Base-by-base conservation (phyloP, 2,888 invertebrate species). In the Torymus texanus region DNA sequence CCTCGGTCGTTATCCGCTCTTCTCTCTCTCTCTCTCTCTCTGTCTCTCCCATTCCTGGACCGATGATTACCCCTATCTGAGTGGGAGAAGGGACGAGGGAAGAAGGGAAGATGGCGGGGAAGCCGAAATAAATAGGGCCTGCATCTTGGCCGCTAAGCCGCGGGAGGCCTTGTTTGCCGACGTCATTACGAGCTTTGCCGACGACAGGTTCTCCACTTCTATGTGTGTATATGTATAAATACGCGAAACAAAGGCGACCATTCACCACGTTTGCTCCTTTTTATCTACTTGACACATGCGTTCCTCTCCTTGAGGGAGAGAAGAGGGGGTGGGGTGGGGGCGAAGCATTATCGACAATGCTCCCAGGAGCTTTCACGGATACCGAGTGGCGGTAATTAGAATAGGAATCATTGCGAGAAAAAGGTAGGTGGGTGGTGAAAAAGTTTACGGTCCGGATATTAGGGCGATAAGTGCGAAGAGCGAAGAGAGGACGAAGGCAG, bases 121-220 rank as follows among this genome's bases (percentile, higher is more conserved):
- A 29, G 66, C 61, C 70, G 78, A 79, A 83, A 83, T 82, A 84
- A 82, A 85, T 83, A 80, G 73, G 66, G 75, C 68, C 75, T 71
- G 79, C 63, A 77, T 59, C 79, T 74, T 62, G 41, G 71, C 56
- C 16, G 71, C 75, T 73, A 76, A 81, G 78, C 75, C 80, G 80
- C 70, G 71, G 55, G 75, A 67, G 81, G 75, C 77, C 83, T 83
- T 83, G 83, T 85, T 85, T 85, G 80, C 83, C 82, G 61, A 72
- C 71, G 77, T 82, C 82, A 81, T 85, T 83, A 83, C 79, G 73
- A 71, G 81, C 73, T 82, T 80, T 77, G 80, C 74, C 68, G 71
- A 61, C 77, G 82, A 79, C 82, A 77, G 78, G 58, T 80, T 67
- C 68, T 55, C 11, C 73, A 63, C 41, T 8, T 41, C 41, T 29